Evolutionary conservation across 2,113 vertebrate species (phyloP).

Genomic region (Ivindomyrus marchei): DNA sequence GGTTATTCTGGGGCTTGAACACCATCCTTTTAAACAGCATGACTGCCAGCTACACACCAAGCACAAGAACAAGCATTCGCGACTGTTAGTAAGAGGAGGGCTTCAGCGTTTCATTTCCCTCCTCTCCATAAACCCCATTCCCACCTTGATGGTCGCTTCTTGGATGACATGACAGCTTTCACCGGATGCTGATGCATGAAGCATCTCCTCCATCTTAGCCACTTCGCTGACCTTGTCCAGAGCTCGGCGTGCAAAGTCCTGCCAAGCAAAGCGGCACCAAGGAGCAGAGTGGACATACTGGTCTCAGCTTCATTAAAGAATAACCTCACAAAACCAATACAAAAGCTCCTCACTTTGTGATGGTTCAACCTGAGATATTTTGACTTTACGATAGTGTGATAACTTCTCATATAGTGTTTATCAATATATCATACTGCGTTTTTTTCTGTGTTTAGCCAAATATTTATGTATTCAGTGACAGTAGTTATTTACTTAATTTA

Average conservation of each 20-base stretch:
- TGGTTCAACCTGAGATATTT: neutral
- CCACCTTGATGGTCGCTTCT: conserved; percentile 88
- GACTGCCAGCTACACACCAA: conserved; percentile 67
- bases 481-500: neutral
- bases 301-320: neutral
- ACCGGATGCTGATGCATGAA: conserved; percentile 42
- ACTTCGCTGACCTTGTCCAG: conserved; percentile 79
- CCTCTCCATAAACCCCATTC: conserved; percentile 48
- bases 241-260: conserved; percentile 84
- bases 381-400: neutral
- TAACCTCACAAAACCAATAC: neutral
- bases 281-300: neutral
- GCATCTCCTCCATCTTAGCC: conserved; percentile 64
- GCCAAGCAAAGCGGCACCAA: conserved; percentile 4
- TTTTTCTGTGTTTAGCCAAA: neutral
- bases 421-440: neutral
- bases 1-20: conserved; percentile 71
- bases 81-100: neutral
- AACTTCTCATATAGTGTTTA: neutral
- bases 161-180: conserved; percentile 64
- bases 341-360: neutral
- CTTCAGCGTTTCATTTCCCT: neutral
- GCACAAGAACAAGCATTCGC: neutral
- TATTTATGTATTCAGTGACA: neutral
- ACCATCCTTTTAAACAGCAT: conserved; percentile 85